Evolutionary conservation across 2,113 vertebrate genomes (phyloP).

Genomic region (Todiramphus chloris): DNA sequence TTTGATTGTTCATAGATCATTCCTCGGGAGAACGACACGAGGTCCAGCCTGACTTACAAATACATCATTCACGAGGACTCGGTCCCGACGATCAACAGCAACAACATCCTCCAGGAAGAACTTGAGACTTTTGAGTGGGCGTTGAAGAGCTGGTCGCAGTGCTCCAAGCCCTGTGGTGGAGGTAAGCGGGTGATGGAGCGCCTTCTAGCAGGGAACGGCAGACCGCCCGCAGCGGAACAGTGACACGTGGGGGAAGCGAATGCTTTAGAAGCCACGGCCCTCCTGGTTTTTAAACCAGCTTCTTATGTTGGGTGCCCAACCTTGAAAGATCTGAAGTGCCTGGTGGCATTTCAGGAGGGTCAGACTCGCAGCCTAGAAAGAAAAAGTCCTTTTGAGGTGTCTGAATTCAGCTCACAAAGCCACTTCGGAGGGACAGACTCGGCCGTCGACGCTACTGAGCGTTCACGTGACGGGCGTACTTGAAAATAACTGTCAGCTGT

Average conservation of each 20-base stretch:
- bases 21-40: conserved; percentile 91
- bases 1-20: conserved; percentile 81
- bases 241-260: neutral
- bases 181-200: conserved; percentile 70
- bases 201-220: neutral
- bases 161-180: conserved; percentile 92
- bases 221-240: neutral
- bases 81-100: conserved; percentile 89
- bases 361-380: neutral
- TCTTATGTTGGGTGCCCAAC: neutral
- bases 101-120: conserved; percentile 96
- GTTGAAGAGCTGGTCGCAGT: conserved; percentile 95
- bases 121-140: conserved; percentile 91
- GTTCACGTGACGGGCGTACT: fast-evolving
- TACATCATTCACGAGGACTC: conserved; percentile 98
- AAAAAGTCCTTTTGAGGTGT: neutral
- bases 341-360: neutral
- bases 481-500: neutral
- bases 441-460: neutral
- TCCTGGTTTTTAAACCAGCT: neutral
- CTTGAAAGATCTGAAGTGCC: neutral
- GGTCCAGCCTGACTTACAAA: conserved; percentile 91
- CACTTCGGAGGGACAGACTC: neutral
- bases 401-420: neutral
- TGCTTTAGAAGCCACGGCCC: neutral